Conservation (phyloP, 2,797 vertebrate genomes). For the Crocidura indochinensis region DNA sequence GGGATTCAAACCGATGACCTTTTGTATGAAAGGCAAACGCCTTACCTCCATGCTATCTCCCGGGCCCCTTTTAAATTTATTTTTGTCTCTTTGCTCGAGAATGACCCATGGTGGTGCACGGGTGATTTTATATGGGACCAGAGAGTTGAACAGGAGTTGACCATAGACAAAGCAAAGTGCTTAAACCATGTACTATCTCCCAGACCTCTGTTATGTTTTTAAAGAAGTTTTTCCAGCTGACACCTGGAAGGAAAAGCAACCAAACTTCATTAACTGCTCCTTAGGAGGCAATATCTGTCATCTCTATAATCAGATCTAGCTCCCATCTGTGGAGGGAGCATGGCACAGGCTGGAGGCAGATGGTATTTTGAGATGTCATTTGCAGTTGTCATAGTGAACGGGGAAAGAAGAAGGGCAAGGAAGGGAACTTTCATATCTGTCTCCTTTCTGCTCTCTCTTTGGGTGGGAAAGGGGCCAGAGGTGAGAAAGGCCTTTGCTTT, state of each 20-base stretch:
- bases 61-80: too few species aligned
- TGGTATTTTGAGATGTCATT: slow-evolving; percentile 67
- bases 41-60: too few species aligned
- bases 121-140: too few species aligned
- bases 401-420: slow-evolving; percentile 60
- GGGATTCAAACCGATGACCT: too few species aligned
- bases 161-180: too few species aligned
- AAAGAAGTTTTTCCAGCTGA: slow-evolving; percentile 51
- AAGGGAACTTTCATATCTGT: slow-evolving; percentile 26
- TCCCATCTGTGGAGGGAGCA: slow-evolving; percentile 44
- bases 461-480: background rate
- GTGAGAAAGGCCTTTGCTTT: slow-evolving; percentile 53
- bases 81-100: too few species aligned
- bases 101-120: too few species aligned
- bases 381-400: slow-evolving; percentile 75
- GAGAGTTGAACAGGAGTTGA: too few species aligned
- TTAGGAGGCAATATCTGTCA: slow-evolving; percentile 56
- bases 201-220: background rate
- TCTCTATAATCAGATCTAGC: slow-evolving; percentile 36
- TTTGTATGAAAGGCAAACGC: too few species aligned
- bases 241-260: slow-evolving; percentile 41
- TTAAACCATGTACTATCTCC: too few species aligned
- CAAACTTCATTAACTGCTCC: background rate
- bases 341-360: slow-evolving; percentile 65
- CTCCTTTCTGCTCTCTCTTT: slow-evolving; percentile 50